These are phyloP conservation scores for Augiades crinisus DNA, from an alignment of 2,888 invertebrate species.

Conservation along the genomic window DNA sequence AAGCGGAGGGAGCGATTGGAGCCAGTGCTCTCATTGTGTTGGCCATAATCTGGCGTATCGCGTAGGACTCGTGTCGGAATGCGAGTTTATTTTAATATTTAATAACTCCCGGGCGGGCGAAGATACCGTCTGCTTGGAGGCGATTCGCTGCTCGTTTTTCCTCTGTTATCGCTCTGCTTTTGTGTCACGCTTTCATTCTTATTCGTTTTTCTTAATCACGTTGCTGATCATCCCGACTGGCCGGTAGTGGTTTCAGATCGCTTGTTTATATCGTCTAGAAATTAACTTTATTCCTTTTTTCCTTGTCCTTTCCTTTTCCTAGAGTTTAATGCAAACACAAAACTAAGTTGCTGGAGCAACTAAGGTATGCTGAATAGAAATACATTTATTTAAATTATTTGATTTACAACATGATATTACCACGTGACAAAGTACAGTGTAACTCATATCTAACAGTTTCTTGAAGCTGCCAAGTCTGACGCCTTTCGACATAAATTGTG, in stretches of 20 bases:
- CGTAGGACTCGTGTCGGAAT: conserved; percentile 76
- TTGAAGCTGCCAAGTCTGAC: no score
- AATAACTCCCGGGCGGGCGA: conserved; percentile 73
- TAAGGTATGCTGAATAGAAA: no score
- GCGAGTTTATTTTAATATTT: conserved; percentile 81
- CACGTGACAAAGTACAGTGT: no score
- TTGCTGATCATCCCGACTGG: conserved; percentile 57
- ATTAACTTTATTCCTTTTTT: not conserved
- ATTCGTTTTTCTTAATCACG: conserved; percentile 72
- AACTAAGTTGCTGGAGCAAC: no score
- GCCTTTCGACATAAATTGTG: no score
- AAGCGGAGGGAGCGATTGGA: conserved; percentile 67
- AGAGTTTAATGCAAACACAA: no score
- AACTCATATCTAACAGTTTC: no score
- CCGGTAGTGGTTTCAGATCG: conserved; percentile 46
- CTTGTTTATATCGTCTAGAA: conserved; percentile 26
- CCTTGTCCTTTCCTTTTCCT: no score
- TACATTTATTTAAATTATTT: no score
- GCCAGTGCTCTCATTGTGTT: conserved; percentile 74
- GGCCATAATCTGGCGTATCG: conserved; percentile 75
- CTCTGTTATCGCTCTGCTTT: conserved; percentile 72
- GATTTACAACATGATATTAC: no score
- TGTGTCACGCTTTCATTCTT: conserved; percentile 74
- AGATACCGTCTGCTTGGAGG: conserved; percentile 73
- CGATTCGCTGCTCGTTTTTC: conserved; percentile 73